These are phyloP conservation scores for Acrobasis consociella DNA, from an alignment of 2,888 invertebrate genomes.

Conservation along the genomic window DNA sequence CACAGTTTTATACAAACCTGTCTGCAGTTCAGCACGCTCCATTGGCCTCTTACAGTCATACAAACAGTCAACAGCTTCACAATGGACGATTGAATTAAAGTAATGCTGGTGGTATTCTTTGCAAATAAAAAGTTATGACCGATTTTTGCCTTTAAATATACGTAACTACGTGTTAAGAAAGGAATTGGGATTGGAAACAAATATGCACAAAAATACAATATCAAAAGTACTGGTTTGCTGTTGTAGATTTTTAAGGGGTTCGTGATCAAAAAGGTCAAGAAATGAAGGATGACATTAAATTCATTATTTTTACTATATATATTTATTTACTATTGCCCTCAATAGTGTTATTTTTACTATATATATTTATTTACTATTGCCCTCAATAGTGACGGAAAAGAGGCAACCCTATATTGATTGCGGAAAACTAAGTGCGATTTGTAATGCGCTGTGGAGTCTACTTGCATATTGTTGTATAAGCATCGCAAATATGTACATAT, in stretches of 20 bases:
- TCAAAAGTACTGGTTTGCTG: no score
- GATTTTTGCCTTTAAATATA: background rate
- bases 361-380: no score
- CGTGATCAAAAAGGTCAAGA: no score
- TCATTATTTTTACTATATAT: no score
- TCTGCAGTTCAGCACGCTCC: background rate
- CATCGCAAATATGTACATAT: conserved; percentile 22
- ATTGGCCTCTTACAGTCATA: background rate
- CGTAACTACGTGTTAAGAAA: background rate
- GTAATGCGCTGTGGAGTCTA: conserved; percentile 26
- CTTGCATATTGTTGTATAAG: conserved; percentile 27
- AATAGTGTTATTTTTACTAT: no score
- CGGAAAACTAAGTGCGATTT: conserved; percentile 22
- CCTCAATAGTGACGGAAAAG: background rate
- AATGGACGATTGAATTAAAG: background rate
- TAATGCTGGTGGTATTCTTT: background rate
- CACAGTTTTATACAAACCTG: background rate
- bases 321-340: no score
- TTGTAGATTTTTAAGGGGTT: no score
- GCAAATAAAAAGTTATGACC: background rate
- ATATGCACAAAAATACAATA: no score
- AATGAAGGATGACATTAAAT: no score
- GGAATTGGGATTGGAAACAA: no score
- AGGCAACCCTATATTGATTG: conserved; percentile 14
- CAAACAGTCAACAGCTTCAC: background rate